Conservation (phyloP, 2,888 invertebrate species). For the Scaptomyza tumidula region DNA sequence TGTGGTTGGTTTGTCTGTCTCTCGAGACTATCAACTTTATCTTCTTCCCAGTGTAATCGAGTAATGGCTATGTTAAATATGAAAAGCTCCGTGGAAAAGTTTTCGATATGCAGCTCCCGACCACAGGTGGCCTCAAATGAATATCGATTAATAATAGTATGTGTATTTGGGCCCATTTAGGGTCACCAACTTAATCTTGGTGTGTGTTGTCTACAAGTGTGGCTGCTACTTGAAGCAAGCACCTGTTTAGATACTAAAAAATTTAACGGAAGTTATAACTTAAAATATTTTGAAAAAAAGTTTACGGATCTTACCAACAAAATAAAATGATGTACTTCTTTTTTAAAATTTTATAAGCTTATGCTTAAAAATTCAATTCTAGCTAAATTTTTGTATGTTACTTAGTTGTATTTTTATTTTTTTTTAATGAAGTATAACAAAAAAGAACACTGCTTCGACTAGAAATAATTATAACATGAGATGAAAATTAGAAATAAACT, state of each 20-base stretch:
- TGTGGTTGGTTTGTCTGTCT: conserved; percentile 7
- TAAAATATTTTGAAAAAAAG: conserved; percentile 5
- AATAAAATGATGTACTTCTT: too few relatives aligned
- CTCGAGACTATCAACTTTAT: conserved; percentile 18
- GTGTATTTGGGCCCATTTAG: conserved; percentile 26
- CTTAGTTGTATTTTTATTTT: too few relatives aligned
- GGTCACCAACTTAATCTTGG: conserved; percentile 13
- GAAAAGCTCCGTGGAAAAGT: conserved; percentile 58
- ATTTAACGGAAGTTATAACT: conserved; percentile 52
- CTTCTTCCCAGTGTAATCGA: conserved; percentile 25
- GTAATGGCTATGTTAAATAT: conserved; percentile 36
- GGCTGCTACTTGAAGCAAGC: conserved; percentile 11
- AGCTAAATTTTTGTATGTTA: too few relatives aligned
- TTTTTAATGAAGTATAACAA: too few relatives aligned
- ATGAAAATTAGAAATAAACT: too few relatives aligned
- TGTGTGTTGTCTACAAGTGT: conserved; percentile 53
- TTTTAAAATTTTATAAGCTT: too few relatives aligned
- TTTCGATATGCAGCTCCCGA: conserved; percentile 11
- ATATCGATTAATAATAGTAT: conserved; percentile 26
- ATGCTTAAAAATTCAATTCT: too few relatives aligned
- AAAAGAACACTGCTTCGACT: too few relatives aligned
- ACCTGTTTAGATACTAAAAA: conserved; percentile 27
- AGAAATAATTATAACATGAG: too few relatives aligned
- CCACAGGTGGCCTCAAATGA: conserved; percentile 24
- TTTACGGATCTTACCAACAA: not conserved